A percentile compares a stretch with the other conserved stretches of the same genome.
These are phyloP conservation scores for Aleadryas rufinucha DNA, from an alignment of 2,113 vertebrate species.

Conservation along the genomic window DNA sequence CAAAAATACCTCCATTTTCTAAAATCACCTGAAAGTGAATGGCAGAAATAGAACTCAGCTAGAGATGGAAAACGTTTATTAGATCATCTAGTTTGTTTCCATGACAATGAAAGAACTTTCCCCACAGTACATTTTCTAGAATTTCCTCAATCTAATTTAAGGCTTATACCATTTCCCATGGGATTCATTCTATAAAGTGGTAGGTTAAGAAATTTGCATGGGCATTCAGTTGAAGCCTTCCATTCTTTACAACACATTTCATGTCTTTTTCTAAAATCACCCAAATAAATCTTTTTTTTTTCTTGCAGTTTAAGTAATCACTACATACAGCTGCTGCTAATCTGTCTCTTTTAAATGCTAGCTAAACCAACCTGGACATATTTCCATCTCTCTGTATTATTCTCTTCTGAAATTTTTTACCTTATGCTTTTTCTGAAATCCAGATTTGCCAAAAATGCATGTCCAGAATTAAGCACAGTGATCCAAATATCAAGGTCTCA, in stretches of 20 bases:
- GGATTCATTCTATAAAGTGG: not conserved
- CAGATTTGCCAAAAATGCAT: not conserved
- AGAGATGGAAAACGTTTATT: conserved; percentile 8
- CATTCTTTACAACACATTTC: not conserved
- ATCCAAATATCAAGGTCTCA: not conserved
- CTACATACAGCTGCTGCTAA: not conserved
- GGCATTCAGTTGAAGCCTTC: not conserved
- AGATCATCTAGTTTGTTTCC: conserved; percentile 40
- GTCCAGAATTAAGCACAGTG: not conserved
- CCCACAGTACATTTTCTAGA: not conserved
- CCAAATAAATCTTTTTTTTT: not conserved
- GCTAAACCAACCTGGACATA: not conserved
- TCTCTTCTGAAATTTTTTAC: not conserved
- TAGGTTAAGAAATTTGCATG: not conserved
- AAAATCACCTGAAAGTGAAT: not conserved
- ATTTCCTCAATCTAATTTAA: conserved; percentile 14
- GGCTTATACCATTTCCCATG: not conserved
- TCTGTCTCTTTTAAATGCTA: not conserved
- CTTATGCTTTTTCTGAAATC: not conserved
- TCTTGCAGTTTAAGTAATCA: not conserved
- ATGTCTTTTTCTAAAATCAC: not conserved
- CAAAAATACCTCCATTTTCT: not conserved
- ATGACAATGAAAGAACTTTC: conserved; percentile 42
- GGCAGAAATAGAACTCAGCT: not conserved
- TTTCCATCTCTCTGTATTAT: not conserved